Conservation (phyloP, 2,797 vertebrate species). For the Sebastes taczanowskii region DNA sequence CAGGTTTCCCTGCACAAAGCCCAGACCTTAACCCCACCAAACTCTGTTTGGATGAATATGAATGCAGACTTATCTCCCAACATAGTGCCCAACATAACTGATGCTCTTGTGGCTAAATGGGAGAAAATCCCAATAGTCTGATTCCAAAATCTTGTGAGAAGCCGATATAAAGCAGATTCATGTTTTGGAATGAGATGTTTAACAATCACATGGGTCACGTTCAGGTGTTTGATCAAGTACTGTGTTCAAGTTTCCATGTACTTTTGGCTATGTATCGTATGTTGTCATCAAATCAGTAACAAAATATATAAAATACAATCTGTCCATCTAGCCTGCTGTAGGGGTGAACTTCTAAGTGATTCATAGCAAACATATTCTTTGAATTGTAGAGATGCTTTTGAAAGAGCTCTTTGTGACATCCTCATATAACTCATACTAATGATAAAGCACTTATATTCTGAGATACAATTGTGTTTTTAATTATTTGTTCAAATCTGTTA, state of each 20-base stretch:
- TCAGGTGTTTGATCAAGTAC: neutral
- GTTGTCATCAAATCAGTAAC: no score
- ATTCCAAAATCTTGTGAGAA: neutral
- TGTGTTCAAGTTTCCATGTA: no score
- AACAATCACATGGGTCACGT: neutral
- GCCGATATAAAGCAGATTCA: neutral
- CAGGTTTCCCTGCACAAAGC: neutral
- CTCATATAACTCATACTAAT: neutral
- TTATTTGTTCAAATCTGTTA: neutral
- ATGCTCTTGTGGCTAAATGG: neutral
- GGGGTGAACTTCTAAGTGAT: no score
- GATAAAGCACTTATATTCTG: neutral
- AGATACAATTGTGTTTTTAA: neutral
- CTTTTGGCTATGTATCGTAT: no score
- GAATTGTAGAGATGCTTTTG: neutral
- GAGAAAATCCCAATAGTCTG: neutral
- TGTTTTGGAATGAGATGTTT: conserved; percentile 2
- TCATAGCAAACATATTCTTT: neutral
- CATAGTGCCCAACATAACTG: neutral
- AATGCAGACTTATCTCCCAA: neutral
- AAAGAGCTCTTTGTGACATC: neutral
- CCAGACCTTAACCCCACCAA: neutral
- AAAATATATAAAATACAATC: no score
- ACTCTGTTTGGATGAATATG: neutral
- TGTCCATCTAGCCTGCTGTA: no score